Conservation (phyloP, 2,113 vertebrate species). For the Pithys albifrons region DNA sequence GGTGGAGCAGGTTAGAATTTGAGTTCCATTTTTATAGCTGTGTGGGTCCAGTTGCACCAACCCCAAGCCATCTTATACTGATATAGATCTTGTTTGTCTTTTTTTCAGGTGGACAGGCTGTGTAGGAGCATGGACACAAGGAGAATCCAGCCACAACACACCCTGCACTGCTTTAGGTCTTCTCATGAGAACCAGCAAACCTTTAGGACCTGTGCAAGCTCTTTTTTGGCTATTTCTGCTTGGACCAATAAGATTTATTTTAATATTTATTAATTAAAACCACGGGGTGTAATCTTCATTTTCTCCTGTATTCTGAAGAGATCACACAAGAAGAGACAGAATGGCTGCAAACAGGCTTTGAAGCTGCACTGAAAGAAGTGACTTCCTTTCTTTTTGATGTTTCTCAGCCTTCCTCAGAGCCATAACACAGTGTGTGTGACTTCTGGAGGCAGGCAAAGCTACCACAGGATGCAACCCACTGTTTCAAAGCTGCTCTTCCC, state of each 20-base stretch:
- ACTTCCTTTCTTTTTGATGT: conserved; percentile 43
- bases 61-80: neutral
- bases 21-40: neutral
- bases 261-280: neutral
- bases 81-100: neutral
- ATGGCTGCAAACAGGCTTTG: conserved; percentile 30
- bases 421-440: neutral
- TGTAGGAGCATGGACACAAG: neutral
- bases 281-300: neutral
- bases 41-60: neutral
- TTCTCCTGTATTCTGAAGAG: neutral
- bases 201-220: neutral
- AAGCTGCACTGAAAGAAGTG: conserved; percentile 23
- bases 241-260: neutral
- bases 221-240: neutral
- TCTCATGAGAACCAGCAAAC: neutral
- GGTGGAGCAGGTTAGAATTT: neutral
- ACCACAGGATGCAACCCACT: conserved; percentile 1
- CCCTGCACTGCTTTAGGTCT: neutral
- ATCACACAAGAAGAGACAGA: neutral
- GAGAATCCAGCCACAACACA: neutral
- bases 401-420: conserved; percentile 25
- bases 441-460: conserved; percentile 30
- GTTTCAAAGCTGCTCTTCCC: neutral
- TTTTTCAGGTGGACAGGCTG: neutral